A percentile compares a stretch with the other conserved stretches of the same genome.
These are phyloP conservation scores for Paraescarpia echinospica DNA, from an alignment of 1,140 invertebrate species.

Conservation along the genomic window DNA sequence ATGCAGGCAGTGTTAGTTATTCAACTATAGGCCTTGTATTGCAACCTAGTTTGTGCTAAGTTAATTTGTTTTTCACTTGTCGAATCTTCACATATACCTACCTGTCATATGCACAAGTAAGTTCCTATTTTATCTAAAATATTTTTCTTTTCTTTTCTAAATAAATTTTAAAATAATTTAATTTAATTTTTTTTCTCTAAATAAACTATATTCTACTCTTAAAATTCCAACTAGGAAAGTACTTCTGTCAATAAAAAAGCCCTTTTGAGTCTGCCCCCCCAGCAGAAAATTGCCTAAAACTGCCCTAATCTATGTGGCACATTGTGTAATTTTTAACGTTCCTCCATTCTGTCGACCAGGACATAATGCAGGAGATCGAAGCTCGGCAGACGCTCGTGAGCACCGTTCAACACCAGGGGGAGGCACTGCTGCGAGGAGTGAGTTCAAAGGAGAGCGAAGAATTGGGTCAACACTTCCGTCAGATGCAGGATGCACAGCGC, in stretches of 20 bases:
- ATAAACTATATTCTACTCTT: too few species aligned
- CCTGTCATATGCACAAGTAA: not conserved
- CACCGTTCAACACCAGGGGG: conserved; percentile 78
- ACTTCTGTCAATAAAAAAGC: too few species aligned
- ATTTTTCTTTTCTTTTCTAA: too few species aligned
- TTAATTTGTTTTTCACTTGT: too few species aligned
- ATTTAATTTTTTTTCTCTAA: too few species aligned
- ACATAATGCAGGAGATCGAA: conserved; percentile 73
- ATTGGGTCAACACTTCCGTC: conserved; percentile 45
- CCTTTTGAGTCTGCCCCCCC: too few species aligned
- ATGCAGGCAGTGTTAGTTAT: not conserved
- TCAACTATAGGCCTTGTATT: not conserved
- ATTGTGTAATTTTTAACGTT: not conserved
- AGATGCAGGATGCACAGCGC: conserved; percentile 50
- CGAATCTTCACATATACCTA: not conserved
- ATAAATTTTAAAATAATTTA: too few species aligned
- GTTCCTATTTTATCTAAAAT: not conserved
- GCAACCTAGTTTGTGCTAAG: too few species aligned
- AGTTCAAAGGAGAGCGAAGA: conserved; percentile 73
- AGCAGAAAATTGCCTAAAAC: not conserved
- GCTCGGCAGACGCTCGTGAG: conserved; percentile 80
- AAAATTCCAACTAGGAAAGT: not conserved
- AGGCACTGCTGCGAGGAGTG: conserved; percentile 81
- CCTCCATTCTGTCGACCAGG: conserved; percentile 12
- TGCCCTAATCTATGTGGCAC: not conserved